These are phyloP conservation scores for Caenorhabditis parvicauda DNA, from an alignment of 2,888 invertebrate genomes.

Conservation along the genomic window DNA sequence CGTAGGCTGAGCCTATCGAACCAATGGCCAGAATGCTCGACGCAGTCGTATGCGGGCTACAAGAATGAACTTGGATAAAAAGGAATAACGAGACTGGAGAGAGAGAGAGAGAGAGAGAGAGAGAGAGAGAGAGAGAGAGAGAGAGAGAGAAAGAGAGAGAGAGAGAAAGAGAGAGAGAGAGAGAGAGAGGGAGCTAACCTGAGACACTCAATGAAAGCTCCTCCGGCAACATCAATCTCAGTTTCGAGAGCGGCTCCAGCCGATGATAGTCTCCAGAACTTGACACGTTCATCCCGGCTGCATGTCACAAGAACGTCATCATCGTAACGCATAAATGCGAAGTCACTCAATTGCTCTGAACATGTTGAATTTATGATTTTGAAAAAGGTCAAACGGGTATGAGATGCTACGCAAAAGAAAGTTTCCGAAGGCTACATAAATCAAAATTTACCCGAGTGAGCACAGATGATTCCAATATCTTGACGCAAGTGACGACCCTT, in stretches of 20 bases:
- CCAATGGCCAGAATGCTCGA: slow-evolving; percentile 85
- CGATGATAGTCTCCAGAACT: slow-evolving; percentile 71
- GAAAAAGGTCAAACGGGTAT: too few species aligned
- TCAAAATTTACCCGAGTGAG: slow-evolving; percentile 49
- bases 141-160: too few species aligned
- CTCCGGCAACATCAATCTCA: slow-evolving; percentile 28
- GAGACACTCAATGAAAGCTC: slow-evolving; percentile 22
- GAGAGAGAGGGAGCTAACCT: slow-evolving; percentile 5
- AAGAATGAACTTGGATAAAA: too few species aligned
- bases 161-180: too few species aligned
- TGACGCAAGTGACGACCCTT: slow-evolving; percentile 81
- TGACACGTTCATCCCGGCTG: slow-evolving; percentile 66
- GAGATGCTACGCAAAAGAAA: too few species aligned
- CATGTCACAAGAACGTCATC: slow-evolving; percentile 87
- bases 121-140: too few species aligned
- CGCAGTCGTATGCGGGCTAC: slow-evolving; percentile 76
- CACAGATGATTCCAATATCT: slow-evolving; percentile 65
- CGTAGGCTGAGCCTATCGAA: slow-evolving; percentile 76
- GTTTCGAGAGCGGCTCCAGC: slow-evolving; percentile 15
- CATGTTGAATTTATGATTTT: too few species aligned
- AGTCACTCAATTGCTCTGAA: slow-evolving; percentile 86
- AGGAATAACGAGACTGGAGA: too few species aligned
- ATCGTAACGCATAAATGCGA: slow-evolving; percentile 92
- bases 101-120: too few species aligned
- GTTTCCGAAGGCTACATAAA: too few species aligned